phyloP scores from a whole-genome alignment of 1,140 invertebrate species.

The Polyergus mexicanus region DNA sequence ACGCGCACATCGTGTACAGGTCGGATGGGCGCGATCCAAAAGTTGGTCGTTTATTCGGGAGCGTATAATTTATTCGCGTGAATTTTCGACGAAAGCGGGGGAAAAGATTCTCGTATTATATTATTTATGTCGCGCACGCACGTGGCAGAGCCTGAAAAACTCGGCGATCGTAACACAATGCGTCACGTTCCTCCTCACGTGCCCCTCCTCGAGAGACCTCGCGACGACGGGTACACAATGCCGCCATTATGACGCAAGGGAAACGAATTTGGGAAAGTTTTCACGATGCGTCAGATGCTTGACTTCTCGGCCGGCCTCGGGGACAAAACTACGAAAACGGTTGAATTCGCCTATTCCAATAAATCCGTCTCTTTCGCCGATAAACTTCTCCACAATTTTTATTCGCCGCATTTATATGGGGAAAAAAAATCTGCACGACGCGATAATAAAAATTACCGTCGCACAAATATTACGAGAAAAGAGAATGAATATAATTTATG shows the following conservation, averaged over 20 bases:
- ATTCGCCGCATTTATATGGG: not conserved
- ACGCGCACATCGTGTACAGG: slow-evolving; percentile 54
- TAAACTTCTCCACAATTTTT: slow-evolving; percentile 9
- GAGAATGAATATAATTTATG: not conserved
- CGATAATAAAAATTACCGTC: not conserved
- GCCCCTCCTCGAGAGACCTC: not conserved
- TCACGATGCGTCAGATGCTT: slow-evolving; percentile 16
- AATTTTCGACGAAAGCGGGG: not conserved
- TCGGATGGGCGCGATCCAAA: slow-evolving; percentile 53
- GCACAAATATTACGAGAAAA: not conserved
- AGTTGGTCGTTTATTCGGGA: slow-evolving; percentile 69
- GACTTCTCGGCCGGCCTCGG: slow-evolving; percentile 31
- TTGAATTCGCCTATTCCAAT: not conserved
- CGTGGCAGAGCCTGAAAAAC: slow-evolving; percentile 10
- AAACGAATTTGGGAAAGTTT: slow-evolving; percentile 70
- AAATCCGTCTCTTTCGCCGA: slow-evolving; percentile 1
- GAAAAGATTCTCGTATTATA: not conserved
- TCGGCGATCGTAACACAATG: slow-evolving; percentile 50
- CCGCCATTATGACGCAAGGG: slow-evolving; percentile 59
- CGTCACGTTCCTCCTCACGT: slow-evolving; percentile 42
- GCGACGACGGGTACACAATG: slow-evolving; percentile 50
- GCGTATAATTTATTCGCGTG: slow-evolving; percentile 51
- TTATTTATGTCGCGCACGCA: slow-evolving; percentile 35
- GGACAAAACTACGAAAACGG: slow-evolving; percentile 19
- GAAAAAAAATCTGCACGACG: not conserved